Evolutionary conservation across 2,113 vertebrate genomes (phyloP), one percentile per base, ranked within the genome.

Genomic region (Macrotus californicus): DNA sequence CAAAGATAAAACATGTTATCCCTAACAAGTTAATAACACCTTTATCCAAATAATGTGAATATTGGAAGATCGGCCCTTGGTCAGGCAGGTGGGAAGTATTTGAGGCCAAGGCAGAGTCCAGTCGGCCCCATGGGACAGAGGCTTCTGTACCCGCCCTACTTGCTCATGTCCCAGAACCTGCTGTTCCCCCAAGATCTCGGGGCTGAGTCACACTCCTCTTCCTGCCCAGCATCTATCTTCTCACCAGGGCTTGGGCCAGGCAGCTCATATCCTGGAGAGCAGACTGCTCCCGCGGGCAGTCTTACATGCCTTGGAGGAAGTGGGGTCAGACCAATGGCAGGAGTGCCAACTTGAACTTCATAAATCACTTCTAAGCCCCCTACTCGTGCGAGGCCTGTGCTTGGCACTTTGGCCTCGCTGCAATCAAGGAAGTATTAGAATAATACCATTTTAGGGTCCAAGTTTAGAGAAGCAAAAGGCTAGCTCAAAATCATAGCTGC

Each of bases 121-220:
- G 34, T 84, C 26, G 13, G 46, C 59, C n/a, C 22, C 10, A 19
- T 4, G 15, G 52, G 70, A 87, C 7, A 41, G 56, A 92, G 79
- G 52, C 48, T 77, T 86, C 86, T 91, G 69, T 34, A 64, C 39
- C 15, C 82, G 46, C 50, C 36, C 67, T 93, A 67, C 48, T 91
- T 46, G 43, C 16, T 77, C 12, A 34, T 3, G 43, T 39, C 50
- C 50, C 70, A 59, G 92, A 83, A 93, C 36, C 43, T 18, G 73
- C 83, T 67, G 56, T 87, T 88, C 73, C 95, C 86, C 90, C 89
- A 41, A 67, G 82, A 43, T 91, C 90, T 56, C 54, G 31, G 64
- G 56, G 66, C 43, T 95, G 92, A 96, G 79, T 92, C 73, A 86
- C 29, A 48, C 21, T 80, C 56, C 52, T 70, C 16, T 83, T 43